phyloP scores from a whole-genome alignment of 2,113 vertebrate species.

The Aptenodytes patagonicus region DNA sequence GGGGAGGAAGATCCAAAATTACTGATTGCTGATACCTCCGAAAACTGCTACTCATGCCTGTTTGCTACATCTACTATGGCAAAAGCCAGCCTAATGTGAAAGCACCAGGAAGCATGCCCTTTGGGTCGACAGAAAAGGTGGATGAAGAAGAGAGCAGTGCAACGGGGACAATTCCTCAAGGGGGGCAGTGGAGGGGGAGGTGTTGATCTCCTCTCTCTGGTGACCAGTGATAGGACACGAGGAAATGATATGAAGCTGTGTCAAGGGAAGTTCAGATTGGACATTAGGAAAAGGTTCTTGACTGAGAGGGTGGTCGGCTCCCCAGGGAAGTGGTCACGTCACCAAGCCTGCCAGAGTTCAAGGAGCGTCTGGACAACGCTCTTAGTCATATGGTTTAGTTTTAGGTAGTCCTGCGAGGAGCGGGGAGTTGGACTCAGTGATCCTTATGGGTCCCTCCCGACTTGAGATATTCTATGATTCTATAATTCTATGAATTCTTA shows the following conservation, averaged over 20 bases:
- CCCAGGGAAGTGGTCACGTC: background rate
- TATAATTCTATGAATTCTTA: background rate
- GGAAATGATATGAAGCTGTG: background rate
- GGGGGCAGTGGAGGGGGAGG: background rate
- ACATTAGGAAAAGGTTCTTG: background rate
- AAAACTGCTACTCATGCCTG: background rate
- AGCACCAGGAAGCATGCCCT: background rate
- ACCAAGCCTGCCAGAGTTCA: background rate
- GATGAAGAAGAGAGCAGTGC: background rate
- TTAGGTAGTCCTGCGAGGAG: background rate
- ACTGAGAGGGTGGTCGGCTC: background rate
- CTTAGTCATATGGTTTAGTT: background rate
- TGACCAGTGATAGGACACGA: background rate
- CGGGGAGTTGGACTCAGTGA: background rate
- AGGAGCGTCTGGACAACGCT: fast-evolving
- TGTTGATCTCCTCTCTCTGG: background rate
- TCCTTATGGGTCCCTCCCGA: background rate
- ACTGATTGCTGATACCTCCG: background rate
- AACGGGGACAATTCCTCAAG: background rate
- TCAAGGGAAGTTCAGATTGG: background rate
- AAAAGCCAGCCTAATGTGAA: background rate
- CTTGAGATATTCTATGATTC: background rate
- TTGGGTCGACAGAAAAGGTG: background rate
- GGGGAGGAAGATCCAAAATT: background rate
- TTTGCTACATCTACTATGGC: background rate